phyloP scores from a whole-genome alignment of 2,888 invertebrate genomes.

The Hesperia comma region DNA sequence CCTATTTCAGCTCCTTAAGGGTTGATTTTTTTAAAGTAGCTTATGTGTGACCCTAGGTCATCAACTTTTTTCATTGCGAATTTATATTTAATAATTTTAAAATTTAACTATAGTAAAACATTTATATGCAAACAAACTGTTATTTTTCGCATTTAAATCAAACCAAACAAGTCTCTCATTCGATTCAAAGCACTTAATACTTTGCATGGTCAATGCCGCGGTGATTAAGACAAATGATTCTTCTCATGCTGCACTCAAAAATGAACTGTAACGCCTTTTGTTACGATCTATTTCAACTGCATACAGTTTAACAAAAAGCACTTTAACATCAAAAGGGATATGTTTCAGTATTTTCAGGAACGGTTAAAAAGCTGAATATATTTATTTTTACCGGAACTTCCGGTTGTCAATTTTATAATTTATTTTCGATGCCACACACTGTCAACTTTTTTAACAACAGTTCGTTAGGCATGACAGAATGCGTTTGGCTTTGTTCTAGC shows the following conservation, averaged over 20 bases:
- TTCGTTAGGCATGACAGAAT: not conserved
- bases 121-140: too few relatives aligned
- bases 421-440: constrained; percentile 16
- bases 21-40: too few relatives aligned
- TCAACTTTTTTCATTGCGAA: too few relatives aligned
- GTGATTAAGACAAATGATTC: constrained; percentile 36
- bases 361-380: constrained; percentile 27
- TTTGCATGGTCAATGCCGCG: constrained; percentile 28
- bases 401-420: constrained; percentile 32
- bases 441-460: constrained; percentile 11
- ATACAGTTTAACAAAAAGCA: constrained; percentile 23
- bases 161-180: constrained; percentile 23
- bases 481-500: not conserved
- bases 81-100: too few relatives aligned
- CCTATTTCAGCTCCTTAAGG: too few relatives aligned
- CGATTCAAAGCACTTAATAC: constrained; percentile 28
- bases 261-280: not conserved
- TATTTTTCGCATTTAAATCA: too few relatives aligned
- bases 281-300: not conserved
- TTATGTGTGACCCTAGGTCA: too few relatives aligned
- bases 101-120: too few relatives aligned
- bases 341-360: constrained; percentile 27
- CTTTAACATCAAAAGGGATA: constrained; percentile 19
- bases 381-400: constrained; percentile 33
- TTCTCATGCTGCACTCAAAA: not conserved